A percentile compares a stretch with the other conserved stretches of the same genome.
phyloP scores from a whole-genome alignment of 2,797 vertebrate genomes.

The Danio jaintianensis region DNA sequence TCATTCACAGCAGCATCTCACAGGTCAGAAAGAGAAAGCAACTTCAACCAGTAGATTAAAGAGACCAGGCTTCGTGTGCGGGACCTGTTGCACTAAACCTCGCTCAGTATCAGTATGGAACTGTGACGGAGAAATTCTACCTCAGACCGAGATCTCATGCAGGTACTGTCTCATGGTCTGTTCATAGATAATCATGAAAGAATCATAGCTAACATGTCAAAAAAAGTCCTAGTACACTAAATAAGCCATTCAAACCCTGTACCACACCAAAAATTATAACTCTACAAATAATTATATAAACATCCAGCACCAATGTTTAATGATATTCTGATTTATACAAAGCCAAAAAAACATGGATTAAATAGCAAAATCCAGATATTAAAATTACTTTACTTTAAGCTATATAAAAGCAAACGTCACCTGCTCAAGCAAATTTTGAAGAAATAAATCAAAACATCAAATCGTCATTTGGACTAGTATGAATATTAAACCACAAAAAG shows the following conservation, averaged over 20 bases:
- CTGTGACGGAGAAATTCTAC: conserved; percentile 85
- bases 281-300: no score
- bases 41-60: conserved; percentile 53
- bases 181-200: neutral
- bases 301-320: no score
- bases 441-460: no score
- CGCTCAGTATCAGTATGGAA: conserved; percentile 82
- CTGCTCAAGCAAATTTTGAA: no score
- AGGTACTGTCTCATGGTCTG: conserved; percentile 63
- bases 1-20: conserved; percentile 71
- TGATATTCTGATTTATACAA: no score
- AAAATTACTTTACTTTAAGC: no score
- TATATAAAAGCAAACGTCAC: no score
- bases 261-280: neutral
- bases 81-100: conserved; percentile 73
- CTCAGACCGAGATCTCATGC: conserved; percentile 75
- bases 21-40: conserved; percentile 43
- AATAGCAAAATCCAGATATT: no score
- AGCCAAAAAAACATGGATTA: no score
- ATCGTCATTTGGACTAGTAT: no score
- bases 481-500: no score
- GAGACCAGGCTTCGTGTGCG: conserved; percentile 66
- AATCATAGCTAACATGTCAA: neutral
- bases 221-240: neutral
- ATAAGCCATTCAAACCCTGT: neutral